Evolutionary conservation across 2,888 invertebrate species (phyloP).

Genomic region (Lacanobia oleracea): DNA sequence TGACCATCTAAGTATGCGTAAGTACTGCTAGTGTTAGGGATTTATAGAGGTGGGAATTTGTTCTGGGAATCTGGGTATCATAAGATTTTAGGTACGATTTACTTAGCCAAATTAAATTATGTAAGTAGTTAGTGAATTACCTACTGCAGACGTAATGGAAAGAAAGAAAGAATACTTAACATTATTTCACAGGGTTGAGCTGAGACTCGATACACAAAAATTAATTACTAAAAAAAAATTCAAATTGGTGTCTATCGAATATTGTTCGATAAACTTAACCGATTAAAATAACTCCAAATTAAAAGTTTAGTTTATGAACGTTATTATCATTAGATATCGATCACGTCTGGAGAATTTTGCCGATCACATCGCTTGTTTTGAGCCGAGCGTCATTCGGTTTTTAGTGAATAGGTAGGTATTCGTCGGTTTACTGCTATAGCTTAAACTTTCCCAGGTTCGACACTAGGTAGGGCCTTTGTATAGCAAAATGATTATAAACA

Average conservation of each 20-base stretch:
- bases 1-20: conserved; percentile 50
- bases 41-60: conserved; percentile 11
- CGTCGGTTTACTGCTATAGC: neutral
- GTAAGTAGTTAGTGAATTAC: neutral
- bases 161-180: neutral
- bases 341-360: too few relatives aligned
- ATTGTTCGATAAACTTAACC: too few relatives aligned
- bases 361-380: too few relatives aligned
- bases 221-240: too few relatives aligned
- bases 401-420: neutral
- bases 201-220: neutral
- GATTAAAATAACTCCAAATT: too few relatives aligned
- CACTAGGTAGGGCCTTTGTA: neutral
- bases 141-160: neutral
- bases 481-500: neutral
- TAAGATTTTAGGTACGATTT: neutral
- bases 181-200: neutral
- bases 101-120: neutral
- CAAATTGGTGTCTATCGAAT: too few relatives aligned
- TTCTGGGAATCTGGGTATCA: neutral
- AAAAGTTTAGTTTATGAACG: too few relatives aligned
- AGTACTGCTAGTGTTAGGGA: conserved; percentile 30
- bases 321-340: too few relatives aligned
- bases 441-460: neutral
- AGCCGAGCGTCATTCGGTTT: too few relatives aligned